These are phyloP conservation scores for Chiloscyllium punctatum DNA, from an alignment of 2,797 vertebrate genomes.

Conservation along the genomic window DNA sequence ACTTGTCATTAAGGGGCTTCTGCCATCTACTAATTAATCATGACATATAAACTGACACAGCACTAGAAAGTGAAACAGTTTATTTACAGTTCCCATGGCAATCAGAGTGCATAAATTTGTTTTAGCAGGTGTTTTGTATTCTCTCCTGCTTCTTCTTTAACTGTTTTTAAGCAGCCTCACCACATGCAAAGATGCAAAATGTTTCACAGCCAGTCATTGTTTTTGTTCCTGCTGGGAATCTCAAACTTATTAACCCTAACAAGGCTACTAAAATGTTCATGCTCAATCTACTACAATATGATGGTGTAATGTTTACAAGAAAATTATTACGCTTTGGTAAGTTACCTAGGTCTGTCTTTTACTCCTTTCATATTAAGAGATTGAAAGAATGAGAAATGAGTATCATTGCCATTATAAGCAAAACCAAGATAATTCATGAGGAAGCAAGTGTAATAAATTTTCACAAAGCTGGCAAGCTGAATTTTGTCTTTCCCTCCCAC, in stretches of 20 bases:
- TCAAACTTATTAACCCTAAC: constrained; percentile 30
- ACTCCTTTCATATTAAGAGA: background rate
- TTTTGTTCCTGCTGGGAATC: constrained; percentile 19
- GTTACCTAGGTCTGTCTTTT: background rate
- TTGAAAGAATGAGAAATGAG: background rate
- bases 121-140: constrained; percentile 35
- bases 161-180: constrained; percentile 19
- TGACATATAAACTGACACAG: constrained; percentile 31
- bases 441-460: constrained; percentile 5
- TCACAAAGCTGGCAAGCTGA: background rate
- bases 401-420: background rate
- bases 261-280: background rate
- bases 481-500: background rate
- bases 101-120: constrained; percentile 27
- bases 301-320: background rate
- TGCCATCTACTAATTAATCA: constrained; percentile 25
- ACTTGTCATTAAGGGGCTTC: background rate
- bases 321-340: background rate
- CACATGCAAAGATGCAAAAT: constrained; percentile 30
- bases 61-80: constrained; percentile 32
- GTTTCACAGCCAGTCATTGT: background rate
- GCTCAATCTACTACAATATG: background rate
- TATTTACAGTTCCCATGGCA: constrained; percentile 35
- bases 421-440: background rate
- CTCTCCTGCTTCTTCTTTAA: constrained; percentile 26